Base-by-base conservation (phyloP, 1,140 invertebrate species). In the Maconellicoccus hirsutus region DNA sequence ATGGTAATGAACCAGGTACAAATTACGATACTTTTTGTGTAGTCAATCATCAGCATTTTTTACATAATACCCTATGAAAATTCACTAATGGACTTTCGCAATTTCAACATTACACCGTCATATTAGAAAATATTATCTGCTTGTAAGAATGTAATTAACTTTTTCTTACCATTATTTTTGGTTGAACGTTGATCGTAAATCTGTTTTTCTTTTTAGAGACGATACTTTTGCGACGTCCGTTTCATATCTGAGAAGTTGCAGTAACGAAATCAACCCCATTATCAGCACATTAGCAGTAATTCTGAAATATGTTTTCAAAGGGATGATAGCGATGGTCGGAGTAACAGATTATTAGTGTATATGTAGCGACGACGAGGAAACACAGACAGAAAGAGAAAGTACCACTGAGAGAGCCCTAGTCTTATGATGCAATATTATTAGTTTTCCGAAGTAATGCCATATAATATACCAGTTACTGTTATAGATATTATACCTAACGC, bases 281-380 rank as follows among this genome's bases (percentile, higher is more conserved):
- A 66, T 66, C 61, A 66, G 61, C 61, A 66, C 61, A 66, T 66
- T 66, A 66, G 61, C 61, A 66, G 61, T 66, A 66, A 66, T 66
- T 66, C 61, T 66, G 61, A 66, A 66, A 66, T 66, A 66, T 66
- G 61, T 66, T 66, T 66, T 66, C 61, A 66, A 66, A 66, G 61
- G 61, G 61, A 66, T 66, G 61, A 66, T 66, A 66, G 61, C 61
- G 61, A 66, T 66, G 61, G 61, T 66, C 61, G 21, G 61, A 66
- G 21, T 25, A 26, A 66, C 21, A 66, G 61, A 66, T 66, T 66
- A 66, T 66, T 66, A 66, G 61, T 66, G 61, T 26, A 26, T 66
- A 25, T 66, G 61, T 66, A 23, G 25, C 61, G 61, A 66, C 61
- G 16, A 66, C 61, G 22, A 66, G 61, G 7, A 26, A 52, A 52